Evolutionary conservation across 2,797 vertebrate genomes (phyloP).

Genomic region (Arvicola amphibius): DNA sequence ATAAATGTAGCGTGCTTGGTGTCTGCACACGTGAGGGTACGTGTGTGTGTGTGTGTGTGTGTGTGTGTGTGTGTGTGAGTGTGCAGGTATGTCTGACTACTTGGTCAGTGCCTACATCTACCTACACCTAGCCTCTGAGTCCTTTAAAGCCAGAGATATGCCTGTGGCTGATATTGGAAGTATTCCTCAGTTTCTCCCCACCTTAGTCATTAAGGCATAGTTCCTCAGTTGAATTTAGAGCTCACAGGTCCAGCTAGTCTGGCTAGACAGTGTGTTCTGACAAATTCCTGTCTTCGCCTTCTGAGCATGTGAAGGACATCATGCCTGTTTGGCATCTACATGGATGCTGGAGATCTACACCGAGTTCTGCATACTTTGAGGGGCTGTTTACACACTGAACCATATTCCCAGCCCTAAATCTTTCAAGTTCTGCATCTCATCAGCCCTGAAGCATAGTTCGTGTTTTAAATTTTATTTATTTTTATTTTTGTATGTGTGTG

Average conservation of each 20-base stretch:
- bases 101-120: not conserved
- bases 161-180: not conserved
- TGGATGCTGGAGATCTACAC: not conserved
- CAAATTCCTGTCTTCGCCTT: not conserved
- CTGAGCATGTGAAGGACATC: not conserved
- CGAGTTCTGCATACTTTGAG: not conserved
- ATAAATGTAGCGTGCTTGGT: not conserved
- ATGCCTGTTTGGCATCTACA: not conserved
- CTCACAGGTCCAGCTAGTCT: not conserved
- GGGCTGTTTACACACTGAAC: not conserved
- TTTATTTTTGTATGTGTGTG: not conserved
- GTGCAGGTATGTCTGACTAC: not conserved
- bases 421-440: not conserved
- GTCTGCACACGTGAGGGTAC: not conserved
- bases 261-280: not conserved
- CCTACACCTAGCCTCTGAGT: not conserved
- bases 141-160: not conserved
- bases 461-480: not conserved
- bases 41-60: not conserved
- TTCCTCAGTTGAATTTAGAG: not conserved
- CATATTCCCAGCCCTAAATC: not conserved
- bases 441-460: not conserved
- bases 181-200: not conserved
- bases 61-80: fast-evolving
- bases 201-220: not conserved